Base-by-base conservation (phyloP, 2,797 vertebrate genomes). In the Chelon auratus region DNA sequence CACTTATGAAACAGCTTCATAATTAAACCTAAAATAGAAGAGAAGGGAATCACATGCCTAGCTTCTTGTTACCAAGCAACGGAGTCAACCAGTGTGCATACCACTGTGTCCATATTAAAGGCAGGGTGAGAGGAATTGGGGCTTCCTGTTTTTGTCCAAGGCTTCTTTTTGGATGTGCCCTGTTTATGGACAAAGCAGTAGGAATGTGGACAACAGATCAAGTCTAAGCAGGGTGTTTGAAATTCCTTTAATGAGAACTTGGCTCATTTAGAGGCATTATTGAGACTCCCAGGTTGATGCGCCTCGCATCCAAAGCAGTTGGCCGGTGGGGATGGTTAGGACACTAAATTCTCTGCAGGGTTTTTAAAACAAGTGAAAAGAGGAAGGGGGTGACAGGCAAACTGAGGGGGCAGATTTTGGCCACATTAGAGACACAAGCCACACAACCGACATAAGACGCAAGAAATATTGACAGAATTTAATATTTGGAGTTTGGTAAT, bases 11-110 rank as follows among this genome's bases (percentile, higher is more conserved):
- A 79, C 47, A 20, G 60, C 84, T 85, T 80, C 60, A 82, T 90
- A 81, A 91, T 91, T 90, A 81, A 87, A 92, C 88, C 55, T 59
- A 74, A 84, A 87, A 68, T 78, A 63, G 48, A 43, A 67, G 37
- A 37, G 17, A 87, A 62, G 53, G 54, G 64, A 85, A 83, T 82
- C 30, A 39, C 70, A 86, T 81, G 72, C 59, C 75, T 78, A 63
- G 68, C 80, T 89, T 81, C 82, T 68, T 85, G 93, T 95, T 93
- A 85, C 93, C 88, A 93, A 83, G 93, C 93, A 95, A 95, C 94
- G 60, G 69, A 83, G 76, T 84, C 75, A 68, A 86, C 76, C 87
- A 87, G 84, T 86, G 72, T 79, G 77, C 62, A 86, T 79, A 83
- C 75, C 43, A 64, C 86, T 81, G 72, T 59, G 58, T 74, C 73